Percentiles rank a stretch among this genome's conserved stretches.
phyloP scores from a whole-genome alignment of 2,888 invertebrate species.

The Sesia bembeciformis region DNA sequence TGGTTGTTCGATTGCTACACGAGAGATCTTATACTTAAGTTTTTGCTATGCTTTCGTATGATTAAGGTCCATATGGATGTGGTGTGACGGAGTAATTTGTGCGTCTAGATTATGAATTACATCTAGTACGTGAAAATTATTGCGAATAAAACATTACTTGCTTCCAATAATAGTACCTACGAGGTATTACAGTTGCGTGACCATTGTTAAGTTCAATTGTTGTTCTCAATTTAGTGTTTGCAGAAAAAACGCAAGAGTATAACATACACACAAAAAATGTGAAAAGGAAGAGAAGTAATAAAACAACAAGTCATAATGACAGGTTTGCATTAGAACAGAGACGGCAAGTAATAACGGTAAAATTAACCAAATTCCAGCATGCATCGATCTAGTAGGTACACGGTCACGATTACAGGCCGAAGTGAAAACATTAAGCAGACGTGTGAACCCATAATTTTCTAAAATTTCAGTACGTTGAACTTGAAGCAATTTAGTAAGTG shows the following conservation, averaged over 20 bases:
- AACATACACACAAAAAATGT: not conserved
- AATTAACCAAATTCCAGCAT: slow-evolving; percentile 51
- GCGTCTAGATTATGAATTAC: slow-evolving; percentile 12
- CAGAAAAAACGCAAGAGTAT: not conserved
- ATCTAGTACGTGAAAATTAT: slow-evolving; percentile 23
- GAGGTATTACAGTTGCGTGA: slow-evolving; percentile 27
- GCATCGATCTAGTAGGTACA: slow-evolving; percentile 50
- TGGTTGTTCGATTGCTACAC: slow-evolving; percentile 25
- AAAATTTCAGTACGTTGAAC: slow-evolving; percentile 65
- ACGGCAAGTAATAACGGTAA: slow-evolving; percentile 53
- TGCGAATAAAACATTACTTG: slow-evolving; percentile 18
- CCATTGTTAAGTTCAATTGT: slow-evolving; percentile 16
- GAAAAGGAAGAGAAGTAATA: not conserved
- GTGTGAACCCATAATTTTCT: slow-evolving; percentile 68
- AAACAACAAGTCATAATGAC: slow-evolving; percentile 27
- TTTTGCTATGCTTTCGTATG: slow-evolving; percentile 5
- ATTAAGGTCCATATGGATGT: not conserved
- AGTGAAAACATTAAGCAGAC: slow-evolving; percentile 64
- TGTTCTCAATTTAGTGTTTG: not conserved
- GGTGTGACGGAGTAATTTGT: not conserved
- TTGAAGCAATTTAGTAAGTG: slow-evolving; percentile 55
- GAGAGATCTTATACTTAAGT: slow-evolving; percentile 8
- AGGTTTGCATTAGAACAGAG: slow-evolving; percentile 32
- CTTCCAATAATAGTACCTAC: slow-evolving; percentile 19
- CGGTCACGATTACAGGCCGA: slow-evolving; percentile 56